Evolutionary conservation across 2,113 vertebrate genomes (phyloP).

Genomic region (Caranx melampygus): DNA sequence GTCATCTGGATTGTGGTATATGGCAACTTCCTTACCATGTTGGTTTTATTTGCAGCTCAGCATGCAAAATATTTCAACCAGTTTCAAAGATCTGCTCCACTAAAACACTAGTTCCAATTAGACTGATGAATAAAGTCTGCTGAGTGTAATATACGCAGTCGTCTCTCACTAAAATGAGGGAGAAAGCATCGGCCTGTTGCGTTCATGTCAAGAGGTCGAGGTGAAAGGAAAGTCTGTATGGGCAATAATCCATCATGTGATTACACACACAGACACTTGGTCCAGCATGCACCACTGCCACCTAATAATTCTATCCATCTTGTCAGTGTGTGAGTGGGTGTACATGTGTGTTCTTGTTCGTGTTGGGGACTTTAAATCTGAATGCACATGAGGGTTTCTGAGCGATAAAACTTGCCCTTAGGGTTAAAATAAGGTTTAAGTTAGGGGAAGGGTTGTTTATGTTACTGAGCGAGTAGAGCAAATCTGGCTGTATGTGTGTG

Average conservation of each 20-base stretch:
- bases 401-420: too few relatives aligned
- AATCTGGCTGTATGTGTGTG: too few relatives aligned
- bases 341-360: too few relatives aligned
- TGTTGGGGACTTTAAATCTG: too few relatives aligned
- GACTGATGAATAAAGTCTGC: not conserved
- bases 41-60: too few relatives aligned
- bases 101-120: not conserved
- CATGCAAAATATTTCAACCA: not conserved
- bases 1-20: too few relatives aligned
- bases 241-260: constrained; percentile 68
- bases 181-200: constrained; percentile 36
- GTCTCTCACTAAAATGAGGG: not conserved
- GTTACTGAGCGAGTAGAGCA: too few relatives aligned
- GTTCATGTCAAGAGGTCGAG: constrained; percentile 40
- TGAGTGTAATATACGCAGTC: not conserved
- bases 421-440: too few relatives aligned
- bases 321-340: too few relatives aligned
- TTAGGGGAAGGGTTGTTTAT: too few relatives aligned
- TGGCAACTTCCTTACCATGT: too few relatives aligned
- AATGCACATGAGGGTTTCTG: too few relatives aligned
- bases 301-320: constrained; percentile 60
- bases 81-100: not conserved
- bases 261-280: constrained; percentile 59
- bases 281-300: constrained; percentile 54
- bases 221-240: constrained; percentile 71